Percentiles rank a stretch among this genome's conserved stretches.
Evolutionary conservation across 1,140 invertebrate genomes (phyloP).

Genomic region (Atta texana): DNA sequence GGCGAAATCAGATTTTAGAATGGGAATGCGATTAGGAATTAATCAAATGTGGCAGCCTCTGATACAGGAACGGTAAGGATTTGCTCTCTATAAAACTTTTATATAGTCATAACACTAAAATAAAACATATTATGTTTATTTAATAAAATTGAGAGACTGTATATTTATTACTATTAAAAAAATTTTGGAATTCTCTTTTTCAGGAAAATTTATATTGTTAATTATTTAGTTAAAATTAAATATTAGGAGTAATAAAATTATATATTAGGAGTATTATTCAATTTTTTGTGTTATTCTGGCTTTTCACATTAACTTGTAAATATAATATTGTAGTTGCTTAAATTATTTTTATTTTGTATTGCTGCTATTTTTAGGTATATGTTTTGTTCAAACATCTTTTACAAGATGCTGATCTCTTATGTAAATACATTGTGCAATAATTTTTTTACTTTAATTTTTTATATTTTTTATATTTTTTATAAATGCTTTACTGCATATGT

Average conservation of each 20-base stretch:
- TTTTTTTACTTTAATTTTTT: not conserved
- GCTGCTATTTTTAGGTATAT: slow-evolving; percentile 6
- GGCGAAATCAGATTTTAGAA: slow-evolving; percentile 90
- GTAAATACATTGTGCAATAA: slow-evolving; percentile 32
- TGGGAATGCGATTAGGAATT: slow-evolving; percentile 89
- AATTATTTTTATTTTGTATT: slow-evolving; percentile 19
- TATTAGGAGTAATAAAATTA: not conserved
- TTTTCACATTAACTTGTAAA: slow-evolving; percentile 27
- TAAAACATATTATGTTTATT: not conserved
- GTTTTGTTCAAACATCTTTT: slow-evolving; percentile 16
- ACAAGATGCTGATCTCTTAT: not conserved
- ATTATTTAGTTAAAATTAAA: not conserved
- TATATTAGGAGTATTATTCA: slow-evolving; percentile 19
- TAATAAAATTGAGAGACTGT: not conserved
- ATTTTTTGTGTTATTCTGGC: not conserved
- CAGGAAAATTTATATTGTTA: slow-evolving; percentile 24
- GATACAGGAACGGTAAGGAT: slow-evolving; percentile 88
- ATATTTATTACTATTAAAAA: slow-evolving; percentile 40
- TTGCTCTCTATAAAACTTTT: slow-evolving; percentile 14
- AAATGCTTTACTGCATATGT: slow-evolving; percentile 26
- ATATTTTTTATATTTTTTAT: not conserved
- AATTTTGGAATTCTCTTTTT: not conserved
- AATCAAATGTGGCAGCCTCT: slow-evolving; percentile 91
- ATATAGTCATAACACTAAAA: slow-evolving; percentile 16
- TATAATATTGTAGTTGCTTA: slow-evolving; percentile 33